Evolutionary conservation across 2,113 vertebrate species (phyloP).

Genomic region (Shinisaurus crocodilurus): DNA sequence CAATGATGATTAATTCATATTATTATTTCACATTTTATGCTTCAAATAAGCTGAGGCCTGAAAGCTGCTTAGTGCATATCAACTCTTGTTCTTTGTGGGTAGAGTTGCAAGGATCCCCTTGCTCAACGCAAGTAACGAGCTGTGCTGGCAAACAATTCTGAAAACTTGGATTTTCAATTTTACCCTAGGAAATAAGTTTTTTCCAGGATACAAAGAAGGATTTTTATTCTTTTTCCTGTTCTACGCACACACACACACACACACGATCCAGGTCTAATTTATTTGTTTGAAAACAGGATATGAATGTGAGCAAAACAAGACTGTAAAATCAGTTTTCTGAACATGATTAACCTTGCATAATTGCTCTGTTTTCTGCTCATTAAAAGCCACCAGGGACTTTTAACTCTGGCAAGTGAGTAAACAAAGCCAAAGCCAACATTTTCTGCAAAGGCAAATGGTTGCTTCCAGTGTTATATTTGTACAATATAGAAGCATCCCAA

Average conservation of each 20-base stretch:
- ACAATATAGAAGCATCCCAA: not conserved
- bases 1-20: not conserved
- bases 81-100: not conserved
- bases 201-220: not conserved
- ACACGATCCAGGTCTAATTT: not conserved
- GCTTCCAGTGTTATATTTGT: not conserved
- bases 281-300: not conserved
- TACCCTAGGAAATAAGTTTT: not conserved
- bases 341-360: slow-evolving; percentile 8
- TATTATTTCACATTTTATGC: not conserved
- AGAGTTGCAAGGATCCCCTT: not conserved
- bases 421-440: not conserved
- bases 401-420: not conserved
- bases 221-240: not conserved
- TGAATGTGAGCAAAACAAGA: slow-evolving; percentile 5
- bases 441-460: slow-evolving; percentile 1
- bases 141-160: not conserved
- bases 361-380: slow-evolving; percentile 1
- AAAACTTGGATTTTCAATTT: not conserved
- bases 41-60: not conserved
- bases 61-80: not conserved
- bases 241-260: not conserved
- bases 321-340: slow-evolving; percentile 7
- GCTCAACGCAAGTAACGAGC: not conserved
- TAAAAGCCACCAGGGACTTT: not conserved